Evolutionary conservation across 2,888 invertebrate genomes (phyloP), one percentile per base, ranked within the genome.

Genomic region (Pandemis corylana): DNA sequence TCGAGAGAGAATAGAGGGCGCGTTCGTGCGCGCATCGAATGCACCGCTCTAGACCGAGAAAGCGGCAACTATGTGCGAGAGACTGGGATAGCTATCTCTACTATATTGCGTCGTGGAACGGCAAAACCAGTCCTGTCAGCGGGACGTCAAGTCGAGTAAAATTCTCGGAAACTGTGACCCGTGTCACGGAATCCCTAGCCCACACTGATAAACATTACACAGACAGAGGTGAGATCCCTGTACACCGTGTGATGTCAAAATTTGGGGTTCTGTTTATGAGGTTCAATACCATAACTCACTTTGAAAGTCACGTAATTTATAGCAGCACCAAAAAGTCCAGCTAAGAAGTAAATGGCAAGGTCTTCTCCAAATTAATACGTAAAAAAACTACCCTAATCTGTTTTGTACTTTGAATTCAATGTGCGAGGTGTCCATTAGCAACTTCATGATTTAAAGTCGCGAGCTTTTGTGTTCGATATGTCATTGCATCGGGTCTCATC

Each of bases 71-170:
- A 68, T 68, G 53, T 75, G 77, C 71, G 92, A 79, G 83, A 71
- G 84, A 93, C 81, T 80, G 87, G 84, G 91, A 90, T 78, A 79
- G 84, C 53, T 77, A 81, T 80, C 82, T 80, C 83, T 79, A 93
- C 92, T 92, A 90, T 89, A 92, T 93, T 90, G 87, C 89, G 87
- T 87, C 86, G 86, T 87, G 84, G 89, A 12, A 90, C 89, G 87
- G 89, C 92, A 91, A 92, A 94, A 94, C 94, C 94, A 90, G 94
- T 94, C 92, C 92, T 93, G 94, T 94, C 94, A 94, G 89, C 92
- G 91, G 90, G 89, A 92, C 91, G 89, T 94, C 94, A 94, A 93
- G 93, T 92, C 93, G 89, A 92, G 89, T 89, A 89, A 90, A 88
- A 90, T 94, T 94, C 94, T 93, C 85, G 89, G 94, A 94, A 94